Conservation (phyloP, 2,113 vertebrate genomes). For the Suncus etruscus region DNA sequence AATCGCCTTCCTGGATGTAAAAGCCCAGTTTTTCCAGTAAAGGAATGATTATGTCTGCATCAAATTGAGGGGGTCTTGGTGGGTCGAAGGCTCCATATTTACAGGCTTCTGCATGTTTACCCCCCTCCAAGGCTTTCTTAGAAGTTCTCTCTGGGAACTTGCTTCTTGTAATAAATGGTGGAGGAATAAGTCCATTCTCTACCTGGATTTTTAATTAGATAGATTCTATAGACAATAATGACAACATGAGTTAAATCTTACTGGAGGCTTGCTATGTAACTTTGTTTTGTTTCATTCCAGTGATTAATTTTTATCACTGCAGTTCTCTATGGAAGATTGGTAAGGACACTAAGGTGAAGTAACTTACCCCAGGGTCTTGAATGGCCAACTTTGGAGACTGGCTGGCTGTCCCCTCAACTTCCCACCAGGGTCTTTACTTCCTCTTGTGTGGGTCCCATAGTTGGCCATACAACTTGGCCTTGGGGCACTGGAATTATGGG, state of each 20-base stretch:
- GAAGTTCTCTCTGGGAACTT: neutral
- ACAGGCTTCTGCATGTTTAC: neutral
- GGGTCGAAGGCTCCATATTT: neutral
- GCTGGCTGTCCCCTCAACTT: neutral
- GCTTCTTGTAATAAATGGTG: neutral
- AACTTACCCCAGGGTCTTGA: neutral
- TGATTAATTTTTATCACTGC: neutral
- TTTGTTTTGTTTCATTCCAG: slow-evolving; percentile 18
- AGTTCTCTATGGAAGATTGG: neutral
- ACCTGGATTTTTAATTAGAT: slow-evolving; percentile 1
- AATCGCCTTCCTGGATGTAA: neutral
- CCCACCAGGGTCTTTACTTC: neutral
- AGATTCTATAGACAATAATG: neutral
- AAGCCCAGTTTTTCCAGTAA: slow-evolving; percentile 2
- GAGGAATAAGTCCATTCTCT: neutral
- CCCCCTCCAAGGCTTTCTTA: slow-evolving; percentile 9
- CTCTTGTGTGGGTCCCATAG: neutral
- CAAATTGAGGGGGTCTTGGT: neutral
- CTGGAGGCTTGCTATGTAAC: neutral
- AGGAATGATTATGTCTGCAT: neutral
- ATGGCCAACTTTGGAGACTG: neutral
- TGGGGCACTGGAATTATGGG: slow-evolving; percentile 24
- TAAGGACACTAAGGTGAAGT: neutral
- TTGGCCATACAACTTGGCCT: neutral
- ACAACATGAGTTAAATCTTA: neutral